Evolutionary conservation across 2,888 invertebrate genomes (phyloP), one percentile per base, ranked within the genome.

Genomic region (Pandemis heparana): DNA sequence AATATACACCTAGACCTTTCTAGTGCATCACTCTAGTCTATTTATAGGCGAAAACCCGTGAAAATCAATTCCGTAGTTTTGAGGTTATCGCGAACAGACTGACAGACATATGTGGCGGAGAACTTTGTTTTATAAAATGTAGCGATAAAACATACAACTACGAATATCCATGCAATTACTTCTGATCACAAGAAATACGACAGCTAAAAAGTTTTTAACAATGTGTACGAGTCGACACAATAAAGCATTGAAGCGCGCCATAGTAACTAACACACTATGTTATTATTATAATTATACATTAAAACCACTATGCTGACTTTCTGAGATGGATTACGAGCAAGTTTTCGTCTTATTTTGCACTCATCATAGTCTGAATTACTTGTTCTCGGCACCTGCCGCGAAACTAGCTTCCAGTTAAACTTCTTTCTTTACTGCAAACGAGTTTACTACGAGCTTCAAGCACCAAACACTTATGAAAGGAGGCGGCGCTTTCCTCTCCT

Each of bases 351-450:
- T 64, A 12, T 64, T 71, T 48, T 67, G 53, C 67, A 66, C 23
- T 51, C 10, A 39, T 62, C 56, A 46, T 39, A 59, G 43, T 16
- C 16, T 67, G 10, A 59, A 48, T 48, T 60, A 72, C 67, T 67
- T 56, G 62, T 63, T 56, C 53, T 38, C 56, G 23, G 16, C 70
- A 74, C 70, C 70, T 74, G 74, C 70, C 48, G 32, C 66, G 7
- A 63, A 41, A 39, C 48, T 43, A 63, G 69, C n/a, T 32, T 23
- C 70, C 70, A 16, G 68, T 69, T 59, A 51, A 14, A 69, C 60
- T 70, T 74, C 70, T 72, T 68, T 72, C 67, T 72, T 71, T 56
- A 67, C 38, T 32, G 39, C 7, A 72, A 67, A 72, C 71, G 51
- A 67, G 71, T 72, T 72, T 53, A 43, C 8, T 62, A 62, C 41